Base-by-base conservation (phyloP, 2,888 invertebrate species). In the Trachelus stipa region DNA sequence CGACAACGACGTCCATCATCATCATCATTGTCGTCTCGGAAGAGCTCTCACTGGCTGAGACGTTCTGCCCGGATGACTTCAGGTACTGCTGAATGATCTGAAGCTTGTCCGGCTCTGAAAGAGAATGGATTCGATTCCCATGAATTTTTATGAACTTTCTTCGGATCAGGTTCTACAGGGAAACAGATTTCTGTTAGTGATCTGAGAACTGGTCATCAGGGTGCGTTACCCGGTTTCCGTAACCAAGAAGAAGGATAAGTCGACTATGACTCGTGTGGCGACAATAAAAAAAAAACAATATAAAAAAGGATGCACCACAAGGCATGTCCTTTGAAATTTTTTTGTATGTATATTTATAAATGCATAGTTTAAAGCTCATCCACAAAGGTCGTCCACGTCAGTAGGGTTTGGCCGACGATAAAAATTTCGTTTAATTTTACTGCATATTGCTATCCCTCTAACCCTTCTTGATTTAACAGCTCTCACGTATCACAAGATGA, bases 41-140 rank as follows among this genome's bases (percentile, higher is more conserved):
- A 0, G 68, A 68, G 33, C 68, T 30, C 71, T 69, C 69, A 23
- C 35, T 35, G 35, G 80, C 73, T 11, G 77, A 75, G 4, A 11
- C 40, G 73, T 87, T 88, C 40, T 83, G 83, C 71, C 85, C 82
- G 34, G 87, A 85, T 73, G 90, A 89, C 79, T 87, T 89, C 81
- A 91, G 85, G 82, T 91, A 91, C 81, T 91, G 90, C 82, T 90
- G 90, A 82, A 91, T 90, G 76, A 91, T 87, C 81, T 90, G 90
- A 76, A 91, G 86, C 83, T 91, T 90, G 75, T 91, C 89, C 31
- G 91, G 91, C 78, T 90, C 91, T 91, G 83, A 68, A 84, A 84
- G 56, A 56, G 56, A 56, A 56, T 23, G 56, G 56, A 56, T 23
- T 56, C 56, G 6, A 56, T 56, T 56, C 56, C 56, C 56, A 56